Conservation (phyloP, 2,888 invertebrate genomes). For the Nymphalis polychloros region DNA sequence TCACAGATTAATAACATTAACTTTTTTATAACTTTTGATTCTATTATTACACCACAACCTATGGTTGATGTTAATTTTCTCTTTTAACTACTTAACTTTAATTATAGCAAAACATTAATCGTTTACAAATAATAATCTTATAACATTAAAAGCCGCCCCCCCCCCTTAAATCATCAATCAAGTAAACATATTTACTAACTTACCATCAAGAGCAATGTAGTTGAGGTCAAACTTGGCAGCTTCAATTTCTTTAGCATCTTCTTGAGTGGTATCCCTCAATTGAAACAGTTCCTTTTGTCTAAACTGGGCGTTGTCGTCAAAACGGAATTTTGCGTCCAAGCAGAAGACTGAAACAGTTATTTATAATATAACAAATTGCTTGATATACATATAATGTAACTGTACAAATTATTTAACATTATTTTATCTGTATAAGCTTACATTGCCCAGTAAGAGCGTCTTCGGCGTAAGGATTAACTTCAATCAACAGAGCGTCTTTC, state of each 20-base stretch:
- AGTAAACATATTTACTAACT: constrained; percentile 32
- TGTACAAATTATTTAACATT: not conserved
- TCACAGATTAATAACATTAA: not conserved
- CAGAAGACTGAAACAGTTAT: constrained; percentile 86
- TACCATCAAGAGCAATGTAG: constrained; percentile 96
- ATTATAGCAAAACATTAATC: no score
- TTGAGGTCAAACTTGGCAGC: constrained; percentile 95
- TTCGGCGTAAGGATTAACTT: constrained; percentile 97
- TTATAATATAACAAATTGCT: not conserved
- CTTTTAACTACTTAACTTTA: no score
- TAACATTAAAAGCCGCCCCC: no score
- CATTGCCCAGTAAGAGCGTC: constrained; percentile 88
- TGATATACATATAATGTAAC: not conserved
- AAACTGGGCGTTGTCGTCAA: constrained; percentile 97
- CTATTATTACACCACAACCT: no score
- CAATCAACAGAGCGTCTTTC: constrained; percentile 94
- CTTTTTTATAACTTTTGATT: not conserved
- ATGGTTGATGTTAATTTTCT: no score
- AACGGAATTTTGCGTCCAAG: constrained; percentile 96
- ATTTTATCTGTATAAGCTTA: constrained; percentile 60
- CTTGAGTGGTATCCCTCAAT: constrained; percentile 93
- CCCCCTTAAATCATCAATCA: no score
- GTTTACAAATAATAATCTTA: no score
- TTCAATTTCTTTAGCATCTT: constrained; percentile 95
- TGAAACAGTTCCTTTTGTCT: constrained; percentile 94